Evolutionary conservation across 2,888 invertebrate species (phyloP), one percentile per base, ranked within the genome.

Genomic region (Caenorhabditis sp.): DNA sequence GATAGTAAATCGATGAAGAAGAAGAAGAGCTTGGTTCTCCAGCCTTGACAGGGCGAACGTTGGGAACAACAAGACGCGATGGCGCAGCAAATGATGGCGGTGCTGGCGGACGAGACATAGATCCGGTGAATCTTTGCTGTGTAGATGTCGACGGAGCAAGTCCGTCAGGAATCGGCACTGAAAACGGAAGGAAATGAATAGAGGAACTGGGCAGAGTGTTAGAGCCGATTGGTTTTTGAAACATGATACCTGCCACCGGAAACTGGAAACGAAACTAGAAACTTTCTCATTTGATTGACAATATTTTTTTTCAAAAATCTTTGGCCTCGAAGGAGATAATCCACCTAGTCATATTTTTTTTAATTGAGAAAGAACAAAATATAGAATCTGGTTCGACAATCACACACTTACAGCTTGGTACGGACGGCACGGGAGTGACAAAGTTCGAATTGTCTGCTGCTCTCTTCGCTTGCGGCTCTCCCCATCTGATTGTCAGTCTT

Each of bases 401-500:
- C 15, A 32, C 4, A 4, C 68, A 79, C 85, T 72, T 69, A 89
- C 89, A 76, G 44, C 82, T 84, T 8, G 88, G 87, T 11, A 90
- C 84, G 24, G 88, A 88, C 32, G 90, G 90, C 2, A 90, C 89
- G n/a, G 89, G 88, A 58, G 87, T 88, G 20, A 90, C 70, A 9
- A 65, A 81, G n/a, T 70, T 79, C 53, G 78, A 61, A 47, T 87
- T 88, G 13, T 89, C 90, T 15, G 80, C 85, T 5, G 90, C 88
- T 53, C 89, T 90, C 83, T 92, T 92, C 22, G 95, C 97, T 93
- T 98, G 98, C 0, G 97, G 97, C 89, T 96, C 95, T 0, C 98
- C 98, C 99, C 99, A 99, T 92, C 98, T 97, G 84, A 99, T 97
- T n/a, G 96, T 96, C 1, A 98, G 94, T 60, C 97, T 94, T 84